These are phyloP conservation scores for Cephalopholis sonnerati DNA, from an alignment of 2,113 vertebrate species.

Conservation along the genomic window DNA sequence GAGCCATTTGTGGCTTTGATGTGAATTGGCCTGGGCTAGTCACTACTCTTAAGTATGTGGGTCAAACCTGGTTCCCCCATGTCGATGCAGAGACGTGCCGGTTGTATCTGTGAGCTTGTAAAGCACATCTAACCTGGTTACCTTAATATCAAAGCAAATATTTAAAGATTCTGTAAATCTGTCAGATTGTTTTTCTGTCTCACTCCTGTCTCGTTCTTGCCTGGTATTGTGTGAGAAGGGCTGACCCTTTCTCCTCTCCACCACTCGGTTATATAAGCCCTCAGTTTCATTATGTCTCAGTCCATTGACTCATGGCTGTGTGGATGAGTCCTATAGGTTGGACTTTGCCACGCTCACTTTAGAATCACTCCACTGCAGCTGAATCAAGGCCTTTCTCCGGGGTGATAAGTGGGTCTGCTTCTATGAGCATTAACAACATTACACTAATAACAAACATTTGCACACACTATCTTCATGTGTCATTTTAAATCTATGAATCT, in stretches of 20 bases:
- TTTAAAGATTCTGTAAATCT: background rate
- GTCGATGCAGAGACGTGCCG: background rate
- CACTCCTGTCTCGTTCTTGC: background rate
- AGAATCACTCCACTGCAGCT: constrained; percentile 35
- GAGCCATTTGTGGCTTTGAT: constrained; percentile 54
- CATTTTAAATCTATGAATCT: constrained; percentile 18
- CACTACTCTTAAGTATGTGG: constrained; percentile 34
- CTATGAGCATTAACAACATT: constrained; percentile 22
- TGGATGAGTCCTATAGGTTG: constrained; percentile 41
- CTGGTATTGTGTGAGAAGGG: constrained; percentile 18
- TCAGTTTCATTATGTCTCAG: constrained; percentile 55
- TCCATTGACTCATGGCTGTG: constrained; percentile 60
- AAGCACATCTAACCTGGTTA: background rate
- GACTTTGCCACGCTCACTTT: constrained; percentile 29
- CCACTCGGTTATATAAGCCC: constrained; percentile 59
- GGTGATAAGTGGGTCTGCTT: background rate
- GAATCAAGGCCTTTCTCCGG: constrained; percentile 29
- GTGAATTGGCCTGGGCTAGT: constrained; percentile 15
- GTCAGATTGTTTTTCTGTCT: background rate
- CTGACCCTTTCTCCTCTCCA: constrained; percentile 47
- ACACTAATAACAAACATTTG: constrained; percentile 31
- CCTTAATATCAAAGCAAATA: background rate
- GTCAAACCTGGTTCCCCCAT: constrained; percentile 42
- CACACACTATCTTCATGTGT: constrained; percentile 18
- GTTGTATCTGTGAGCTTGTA: background rate